A percentile compares a stretch with the other conserved stretches of the same genome.
phyloP scores from a whole-genome alignment of 2,797 vertebrate genomes.

The Coilia nasus region DNA sequence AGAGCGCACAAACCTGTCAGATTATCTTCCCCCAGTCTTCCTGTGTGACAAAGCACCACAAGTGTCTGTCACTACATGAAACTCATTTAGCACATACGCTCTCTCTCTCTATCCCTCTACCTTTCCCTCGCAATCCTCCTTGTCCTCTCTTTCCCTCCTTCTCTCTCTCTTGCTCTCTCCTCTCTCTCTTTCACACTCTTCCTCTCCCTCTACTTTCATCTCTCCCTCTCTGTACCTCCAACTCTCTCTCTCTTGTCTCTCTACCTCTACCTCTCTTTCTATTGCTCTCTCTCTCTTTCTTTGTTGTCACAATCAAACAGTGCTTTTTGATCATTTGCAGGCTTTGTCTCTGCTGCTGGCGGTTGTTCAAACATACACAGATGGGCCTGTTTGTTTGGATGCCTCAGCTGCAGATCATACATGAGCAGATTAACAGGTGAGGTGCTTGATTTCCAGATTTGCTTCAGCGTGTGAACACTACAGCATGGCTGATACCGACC shows the following conservation, averaged over 20 bases:
- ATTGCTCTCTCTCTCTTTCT: slow-evolving; percentile 48
- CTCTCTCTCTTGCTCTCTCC: not conserved
- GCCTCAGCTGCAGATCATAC: slow-evolving; percentile 69
- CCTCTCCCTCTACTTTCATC: slow-evolving; percentile 49
- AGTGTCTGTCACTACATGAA: slow-evolving; percentile 71
- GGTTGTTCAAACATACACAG: slow-evolving; percentile 70
- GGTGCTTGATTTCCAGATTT: not conserved
- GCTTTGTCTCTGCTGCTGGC: slow-evolving; percentile 64
- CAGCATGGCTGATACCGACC: not conserved
- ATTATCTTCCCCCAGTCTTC: slow-evolving; percentile 65
- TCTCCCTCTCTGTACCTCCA: not conserved
- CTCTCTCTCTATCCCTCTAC: slow-evolving; percentile 23
- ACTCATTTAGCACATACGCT: slow-evolving; percentile 39
- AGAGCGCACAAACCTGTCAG: not conserved
- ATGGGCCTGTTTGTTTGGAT: slow-evolving; percentile 71
- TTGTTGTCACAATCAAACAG: slow-evolving; percentile 71
- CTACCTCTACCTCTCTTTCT: not conserved
- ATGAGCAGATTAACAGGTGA: slow-evolving; percentile 43
- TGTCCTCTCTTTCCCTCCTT: not conserved
- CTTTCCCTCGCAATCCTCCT: not conserved
- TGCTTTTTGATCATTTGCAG: slow-evolving; percentile 75
- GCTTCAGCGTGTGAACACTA: not conserved
- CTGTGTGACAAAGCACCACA: slow-evolving; percentile 67
- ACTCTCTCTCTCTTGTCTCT: slow-evolving; percentile 8
- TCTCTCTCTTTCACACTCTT: slow-evolving; percentile 37